phyloP scores from a whole-genome alignment of 64 coral and sea anemone genomes.

The Montipora foliosa region DNA sequence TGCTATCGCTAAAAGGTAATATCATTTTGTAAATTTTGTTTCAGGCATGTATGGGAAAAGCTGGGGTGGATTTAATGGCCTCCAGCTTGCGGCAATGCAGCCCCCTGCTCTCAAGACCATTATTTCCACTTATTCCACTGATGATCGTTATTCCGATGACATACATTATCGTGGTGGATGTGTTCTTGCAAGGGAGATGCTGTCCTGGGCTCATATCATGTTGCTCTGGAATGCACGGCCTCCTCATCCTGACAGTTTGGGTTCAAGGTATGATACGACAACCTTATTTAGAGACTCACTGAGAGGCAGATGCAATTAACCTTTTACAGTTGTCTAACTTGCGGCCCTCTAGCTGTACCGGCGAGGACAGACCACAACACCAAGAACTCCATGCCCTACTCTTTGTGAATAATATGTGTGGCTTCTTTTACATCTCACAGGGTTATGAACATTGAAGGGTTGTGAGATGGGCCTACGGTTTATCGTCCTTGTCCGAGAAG shows the following conservation, averaged over 20 bases:
- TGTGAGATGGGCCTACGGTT: no score
- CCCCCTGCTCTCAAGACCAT: slow-evolving; percentile 76
- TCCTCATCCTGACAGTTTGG: slow-evolving; percentile 71
- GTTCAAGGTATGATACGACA: slow-evolving; percentile 34
- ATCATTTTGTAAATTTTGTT: background rate
- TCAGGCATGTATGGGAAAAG: slow-evolving; percentile 92
- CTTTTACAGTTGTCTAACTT: no score
- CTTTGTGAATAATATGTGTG: no score
- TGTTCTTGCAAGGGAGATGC: slow-evolving; percentile 55
- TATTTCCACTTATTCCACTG: slow-evolving; percentile 80
- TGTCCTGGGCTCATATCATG: slow-evolving; percentile 81
- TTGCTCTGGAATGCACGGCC: slow-evolving; percentile 69
- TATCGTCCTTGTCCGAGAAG: no score
- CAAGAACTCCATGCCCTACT: no score
- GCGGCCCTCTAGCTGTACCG: no score
- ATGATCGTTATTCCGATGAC: slow-evolving; percentile 85
- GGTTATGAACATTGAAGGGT: no score
- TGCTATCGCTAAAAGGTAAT: no score
- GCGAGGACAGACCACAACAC: no score
- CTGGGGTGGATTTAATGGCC: slow-evolving; percentile 93
- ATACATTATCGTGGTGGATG: slow-evolving; percentile 80
- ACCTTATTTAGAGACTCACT: no score
- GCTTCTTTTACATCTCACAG: no score
- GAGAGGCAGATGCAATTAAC: no score
- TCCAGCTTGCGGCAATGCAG: slow-evolving; percentile 76